Base-by-base conservation (phyloP, 2,888 invertebrate species). In the Gari tellinella region DNA sequence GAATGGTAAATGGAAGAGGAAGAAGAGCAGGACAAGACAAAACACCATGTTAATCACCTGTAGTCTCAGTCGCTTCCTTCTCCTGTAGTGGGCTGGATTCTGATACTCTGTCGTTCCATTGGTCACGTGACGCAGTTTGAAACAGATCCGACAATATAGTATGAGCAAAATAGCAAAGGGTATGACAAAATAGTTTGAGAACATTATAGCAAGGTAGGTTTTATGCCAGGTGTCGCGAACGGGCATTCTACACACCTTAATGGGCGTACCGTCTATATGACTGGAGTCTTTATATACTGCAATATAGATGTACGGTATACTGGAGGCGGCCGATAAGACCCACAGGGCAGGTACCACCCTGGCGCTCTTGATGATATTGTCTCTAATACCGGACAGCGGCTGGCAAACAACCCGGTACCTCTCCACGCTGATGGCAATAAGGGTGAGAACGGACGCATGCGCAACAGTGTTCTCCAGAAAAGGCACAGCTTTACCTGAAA, bases 391-490 rank as follows among this genome's bases (percentile, higher is more conserved):
- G 25, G 58, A 46, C 53, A 98, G 93, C 0, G 97, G 97, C 90
- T 97, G 96, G 92, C 97, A 97, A 90, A 98, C 97, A 75, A 97
- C 97, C 92, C 96, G 95, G 93, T 96, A 96, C 37, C 96, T 94
- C 92, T 98, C 97, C 92, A 97, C 96, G 56, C 97, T 97, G 92
- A 98, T 98, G 66, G 97, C 97, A 86, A 98, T 93, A 87, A 98
- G 97, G 43, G 97, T 98, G 56, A 98, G 94, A 3, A 97, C 97
- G 37, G 97, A 97, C 25, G 97, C 97, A 90, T 97, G 97, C 1
- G 97, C 97, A 23, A 97, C 97, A 0, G 97, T 96, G 89, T 97
- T 93, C 93, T 98, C 97, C 67, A 98, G 95, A 91, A 97, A 97
- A 1, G 97, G 97, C 5, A 97, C 97, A 19, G 96, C 95, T 91